Evolutionary conservation across 2,888 invertebrate species (phyloP).

Genomic region (Melanostoma mellinum): DNA sequence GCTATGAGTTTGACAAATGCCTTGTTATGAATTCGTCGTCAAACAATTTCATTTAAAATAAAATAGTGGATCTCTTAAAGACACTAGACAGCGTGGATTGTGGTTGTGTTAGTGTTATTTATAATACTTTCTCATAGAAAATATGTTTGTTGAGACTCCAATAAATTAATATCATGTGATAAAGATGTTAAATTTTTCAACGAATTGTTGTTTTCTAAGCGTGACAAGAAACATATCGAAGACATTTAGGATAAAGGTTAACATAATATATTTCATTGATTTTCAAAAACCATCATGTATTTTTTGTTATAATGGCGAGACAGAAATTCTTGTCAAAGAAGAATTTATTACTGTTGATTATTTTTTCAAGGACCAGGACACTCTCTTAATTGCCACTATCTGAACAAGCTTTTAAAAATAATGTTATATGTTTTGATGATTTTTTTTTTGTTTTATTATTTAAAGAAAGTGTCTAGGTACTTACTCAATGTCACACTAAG

Average conservation of each 20-base stretch:
- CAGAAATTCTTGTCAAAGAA: background rate
- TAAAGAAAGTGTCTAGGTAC: too few species aligned
- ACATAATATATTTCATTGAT: slow-evolving; percentile 19
- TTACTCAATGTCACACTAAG: too few species aligned
- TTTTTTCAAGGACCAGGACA: too few species aligned
- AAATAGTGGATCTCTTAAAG: slow-evolving; percentile 51
- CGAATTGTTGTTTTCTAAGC: slow-evolving; percentile 45
- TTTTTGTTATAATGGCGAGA: slow-evolving; percentile 7
- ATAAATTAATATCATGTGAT: slow-evolving; percentile 54
- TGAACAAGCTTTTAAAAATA: too few species aligned
- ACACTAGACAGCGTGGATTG: slow-evolving; percentile 31
- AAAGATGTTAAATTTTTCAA: slow-evolving; percentile 55
- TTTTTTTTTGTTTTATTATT: too few species aligned
- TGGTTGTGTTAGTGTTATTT: slow-evolving; percentile 10
- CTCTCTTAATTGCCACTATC: too few species aligned
- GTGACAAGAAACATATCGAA: slow-evolving; percentile 59
- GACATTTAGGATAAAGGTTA: slow-evolving; percentile 32
- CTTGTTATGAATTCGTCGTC: slow-evolving; percentile 58
- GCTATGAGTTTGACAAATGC: slow-evolving; percentile 62
- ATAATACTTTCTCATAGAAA: slow-evolving; percentile 18
- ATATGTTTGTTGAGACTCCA: slow-evolving; percentile 32
- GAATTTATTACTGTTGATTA: too few species aligned
- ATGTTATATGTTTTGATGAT: too few species aligned
- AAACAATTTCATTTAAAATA: slow-evolving; percentile 64
- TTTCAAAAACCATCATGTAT: background rate